A percentile compares a stretch with the other conserved stretches of the same genome.
Evolutionary conservation across 2,888 invertebrate species (phyloP).

Genomic region (Eurois occulta): DNA sequence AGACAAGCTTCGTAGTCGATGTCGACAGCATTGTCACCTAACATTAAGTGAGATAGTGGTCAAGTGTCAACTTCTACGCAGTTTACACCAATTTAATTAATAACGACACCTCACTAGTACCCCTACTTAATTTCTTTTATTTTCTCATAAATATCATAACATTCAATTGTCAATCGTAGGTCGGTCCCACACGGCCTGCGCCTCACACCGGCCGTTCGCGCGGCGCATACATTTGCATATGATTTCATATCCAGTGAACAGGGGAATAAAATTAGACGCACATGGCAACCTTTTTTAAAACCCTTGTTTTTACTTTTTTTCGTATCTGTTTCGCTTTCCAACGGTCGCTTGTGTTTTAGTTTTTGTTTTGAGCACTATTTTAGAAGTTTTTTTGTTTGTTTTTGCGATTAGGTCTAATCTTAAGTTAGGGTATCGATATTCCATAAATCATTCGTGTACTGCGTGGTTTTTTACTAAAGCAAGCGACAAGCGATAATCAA

Average conservation of each 20-base stretch:
- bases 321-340: slow-evolving; percentile 77
- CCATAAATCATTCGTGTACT: neutral
- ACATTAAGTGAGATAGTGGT: neutral
- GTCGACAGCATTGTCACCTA: too few relatives aligned
- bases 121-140: slow-evolving; percentile 7
- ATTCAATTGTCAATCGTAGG: slow-evolving; percentile 62
- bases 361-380: slow-evolving; percentile 49
- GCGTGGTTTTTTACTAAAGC: neutral
- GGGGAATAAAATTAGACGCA: slow-evolving; percentile 89
- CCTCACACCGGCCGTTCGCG: slow-evolving; percentile 74
- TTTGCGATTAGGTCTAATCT: slow-evolving; percentile 7
- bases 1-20: neutral
- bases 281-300: slow-evolving; percentile 84
- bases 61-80: neutral
- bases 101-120: neutral
- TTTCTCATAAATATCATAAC: slow-evolving; percentile 53
- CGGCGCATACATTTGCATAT: slow-evolving; percentile 88
- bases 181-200: slow-evolving; percentile 49
- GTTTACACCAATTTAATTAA: neutral
- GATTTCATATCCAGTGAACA: slow-evolving; percentile 90
- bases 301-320: slow-evolving; percentile 84
- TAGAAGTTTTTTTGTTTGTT: slow-evolving; percentile 7
- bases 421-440: neutral
- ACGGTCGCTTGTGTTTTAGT: slow-evolving; percentile 70
- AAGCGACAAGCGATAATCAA: too few relatives aligned